Base-by-base conservation (phyloP, 2,797 vertebrate genomes). In the Erithacus rubecula region DNA sequence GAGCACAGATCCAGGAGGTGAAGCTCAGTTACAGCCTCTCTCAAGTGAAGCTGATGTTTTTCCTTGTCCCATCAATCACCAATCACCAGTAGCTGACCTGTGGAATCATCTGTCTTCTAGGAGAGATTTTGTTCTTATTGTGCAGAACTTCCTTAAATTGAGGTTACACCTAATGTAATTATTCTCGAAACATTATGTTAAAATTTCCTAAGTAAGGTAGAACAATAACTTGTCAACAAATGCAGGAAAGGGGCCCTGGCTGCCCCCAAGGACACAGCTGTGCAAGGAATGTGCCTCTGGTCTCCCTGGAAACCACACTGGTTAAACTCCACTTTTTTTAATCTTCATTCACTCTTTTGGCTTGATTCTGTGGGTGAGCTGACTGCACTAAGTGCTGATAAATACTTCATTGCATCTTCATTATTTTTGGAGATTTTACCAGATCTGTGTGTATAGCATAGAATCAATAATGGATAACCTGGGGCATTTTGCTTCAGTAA, bases 151-250 rank as follows among this genome's bases (percentile, higher is more conserved):
- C 34, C 83, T 89, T 55, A 89, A 51, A 71, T 7, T 85, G 69
- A 82, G 92, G 86, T 95, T 95, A 79, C 78, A 93, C 90, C 92
- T 96, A 63, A 14, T 59, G 41, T 76, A 82, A 60, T 90, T 80
- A 53, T 93, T 90, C 84, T 83, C 41, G 69, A 83, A 90, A 72
- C 59, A 49, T 86, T 47, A 53, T 10, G 32, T 89, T 89, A 85
- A 51, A 71, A 59, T 95, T 97, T 97, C 95, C 96, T 92, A 93
- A 90, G 92, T 93, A 58, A 91, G 76, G 89, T 93, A 74, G 92
- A 96, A 96, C 90, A 95, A 93, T 87, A 85, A 96, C 85, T 95
- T 90, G 83, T 94, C 89, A 96, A 95, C 91, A 97, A 96, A 96
- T 43, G 53, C 82, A 95, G 95, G 95, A 96, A 95, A 56, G 70